Base-by-base conservation (phyloP, 1,140 invertebrate genomes). In the Orius insidiosus region DNA sequence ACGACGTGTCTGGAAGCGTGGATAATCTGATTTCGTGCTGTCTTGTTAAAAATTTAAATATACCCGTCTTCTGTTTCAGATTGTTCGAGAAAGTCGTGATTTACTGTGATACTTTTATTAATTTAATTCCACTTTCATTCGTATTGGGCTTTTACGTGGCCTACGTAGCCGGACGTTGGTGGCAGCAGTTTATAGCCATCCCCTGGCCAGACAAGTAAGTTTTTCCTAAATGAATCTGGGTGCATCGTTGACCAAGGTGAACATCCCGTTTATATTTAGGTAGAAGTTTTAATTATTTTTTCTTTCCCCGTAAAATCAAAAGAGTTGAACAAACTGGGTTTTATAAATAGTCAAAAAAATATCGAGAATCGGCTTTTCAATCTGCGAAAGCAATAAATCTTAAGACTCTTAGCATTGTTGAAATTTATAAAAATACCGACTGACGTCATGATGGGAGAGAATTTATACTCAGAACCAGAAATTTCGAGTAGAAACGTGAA, bases 81-180 rank as follows among this genome's bases (percentile, higher is more conserved):
- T 55, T 66, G 34, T 80, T 80, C 58, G 76, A 77, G 54, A 65
- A 68, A 54, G 55, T 77, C 6, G 70, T 71, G 9, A 56, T 67
- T 32, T 76, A 78, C 55, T 78, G 76, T 55, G 72, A 76, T 52
- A 68, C 64, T 19, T 75, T 76, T 54, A 74, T 75, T 50, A 70
- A 65, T 52, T 58, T 76, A 46, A 77, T 79, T 53, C 76, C 76
- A 15, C 55, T 80, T 39, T 75, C 76, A 40, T 80, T 80, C 57
- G 75, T 83, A 6, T 67, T 82, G 16, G 79, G 80, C 35, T 82
- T 83, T 60, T 83, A 80, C 57, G 79, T 83, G 0, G 69, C 77
- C 1, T 71, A 80, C 49, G 75, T 83, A 1, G 78, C 78, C 13
- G 65, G 66, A 2, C 61, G 79, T 55, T 83, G 78, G 78, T 80